phyloP scores from a whole-genome alignment of 1,140 invertebrate species.

The Tetragonula clypearis region DNA sequence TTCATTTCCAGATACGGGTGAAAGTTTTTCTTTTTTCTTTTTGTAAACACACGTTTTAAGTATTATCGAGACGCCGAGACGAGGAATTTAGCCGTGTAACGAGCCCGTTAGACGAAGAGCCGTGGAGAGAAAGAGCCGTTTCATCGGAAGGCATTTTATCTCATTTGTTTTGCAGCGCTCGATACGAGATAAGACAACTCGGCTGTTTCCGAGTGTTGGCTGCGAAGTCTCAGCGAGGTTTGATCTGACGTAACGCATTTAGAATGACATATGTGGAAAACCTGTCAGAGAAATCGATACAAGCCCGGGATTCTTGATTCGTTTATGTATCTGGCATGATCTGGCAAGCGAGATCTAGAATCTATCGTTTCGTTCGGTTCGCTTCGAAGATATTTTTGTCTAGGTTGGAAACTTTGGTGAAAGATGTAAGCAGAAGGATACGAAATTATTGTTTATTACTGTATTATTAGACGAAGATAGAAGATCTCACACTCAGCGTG shows the following conservation, averaged over 20 bases:
- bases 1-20: conserved; percentile 13
- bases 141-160: neutral
- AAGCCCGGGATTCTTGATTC: neutral
- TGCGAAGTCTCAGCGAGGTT: neutral
- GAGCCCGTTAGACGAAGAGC: neutral
- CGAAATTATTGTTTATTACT: too few relatives aligned
- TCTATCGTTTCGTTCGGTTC: neutral
- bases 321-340: neutral
- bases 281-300: neutral
- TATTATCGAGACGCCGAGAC: neutral
- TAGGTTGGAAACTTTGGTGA: too few relatives aligned
- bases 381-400: neutral
- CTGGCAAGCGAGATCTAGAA: too few relatives aligned
- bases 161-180: neutral
- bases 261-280: neutral
- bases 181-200: neutral
- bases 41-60: conserved; percentile 1
- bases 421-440: too few relatives aligned
- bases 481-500: too few relatives aligned
- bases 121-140: too few relatives aligned
- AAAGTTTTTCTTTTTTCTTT: neutral
- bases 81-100: neutral
- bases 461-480: too few relatives aligned
- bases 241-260: neutral
- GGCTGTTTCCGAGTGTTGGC: neutral